Conservation (phyloP, 1,140 invertebrate species). For the silkworm (Bombyx mori) region ASM3026992v2 NC_085122.1:2517501-2518000, state of each 20-base stretch:
- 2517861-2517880: slow-evolving; percentile 8
- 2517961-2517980: too few species aligned
- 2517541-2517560: slow-evolving; percentile 64
- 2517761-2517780: slow-evolving; percentile 11
- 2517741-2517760: slow-evolving; percentile 41
- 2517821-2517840: slow-evolving; percentile 8
- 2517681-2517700: slow-evolving; percentile 21
- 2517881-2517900: too few species aligned
- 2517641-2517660: slow-evolving; percentile 20
- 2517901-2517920: too few species aligned
- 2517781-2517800: not conserved
- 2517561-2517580: slow-evolving; percentile 58
- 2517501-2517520: too few species aligned
- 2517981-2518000: too few species aligned
- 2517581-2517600: slow-evolving; percentile 53
- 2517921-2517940: too few species aligned
- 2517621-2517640: slow-evolving; percentile 35
- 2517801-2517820: too few species aligned
- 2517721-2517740: slow-evolving; percentile 39
- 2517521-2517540: slow-evolving; percentile 40
- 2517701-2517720: slow-evolving; percentile 22
- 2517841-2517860: slow-evolving; percentile 16
- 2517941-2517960: too few species aligned
- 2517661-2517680: slow-evolving; percentile 25
- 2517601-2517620: slow-evolving; percentile 53